A percentile compares a stretch with the other conserved stretches of the same genome.
These are phyloP conservation scores for Macaria liturata DNA, from an alignment of 2,888 invertebrate genomes.

Conservation along the genomic window DNA sequence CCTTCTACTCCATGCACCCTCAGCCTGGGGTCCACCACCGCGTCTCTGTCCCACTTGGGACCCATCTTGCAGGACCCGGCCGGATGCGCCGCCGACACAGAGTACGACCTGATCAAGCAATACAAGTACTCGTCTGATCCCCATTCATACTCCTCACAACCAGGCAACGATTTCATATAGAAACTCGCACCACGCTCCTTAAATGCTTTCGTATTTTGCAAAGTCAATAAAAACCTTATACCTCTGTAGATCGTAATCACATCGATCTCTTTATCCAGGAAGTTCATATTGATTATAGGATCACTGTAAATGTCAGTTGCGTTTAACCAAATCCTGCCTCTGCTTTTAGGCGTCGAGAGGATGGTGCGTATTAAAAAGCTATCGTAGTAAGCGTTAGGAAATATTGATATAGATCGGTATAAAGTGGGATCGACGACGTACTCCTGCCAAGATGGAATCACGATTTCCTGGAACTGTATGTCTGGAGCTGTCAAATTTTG, in stretches of 20 bases:
- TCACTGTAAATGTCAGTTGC: slow-evolving; percentile 86
- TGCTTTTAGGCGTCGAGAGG: slow-evolving; percentile 83
- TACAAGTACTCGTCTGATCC: slow-evolving; percentile 85
- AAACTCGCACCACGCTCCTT: slow-evolving; percentile 79
- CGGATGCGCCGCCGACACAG: slow-evolving; percentile 70
- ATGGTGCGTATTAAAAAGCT: slow-evolving; percentile 81
- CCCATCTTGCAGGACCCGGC: slow-evolving; percentile 77
- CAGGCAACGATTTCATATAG: slow-evolving; percentile 77
- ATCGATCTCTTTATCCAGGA: slow-evolving; percentile 84
- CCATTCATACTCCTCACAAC: slow-evolving; percentile 82
- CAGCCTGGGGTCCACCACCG: slow-evolving; percentile 88
- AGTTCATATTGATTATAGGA: slow-evolving; percentile 87
- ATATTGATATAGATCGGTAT: slow-evolving; percentile 49
- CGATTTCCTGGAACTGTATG: slow-evolving; percentile 72
- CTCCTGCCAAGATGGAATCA: slow-evolving; percentile 48
- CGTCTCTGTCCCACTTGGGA: slow-evolving; percentile 73
- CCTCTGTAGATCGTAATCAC: slow-evolving; percentile 83
- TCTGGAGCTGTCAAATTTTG: slow-evolving; percentile 81
- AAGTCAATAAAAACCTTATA: slow-evolving; percentile 78
- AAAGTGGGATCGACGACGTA: slow-evolving; percentile 74
- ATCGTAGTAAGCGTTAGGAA: slow-evolving; percentile 84
- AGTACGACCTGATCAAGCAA: slow-evolving; percentile 85
- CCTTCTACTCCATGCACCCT: slow-evolving; percentile 84
- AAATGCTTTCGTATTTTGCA: slow-evolving; percentile 83
- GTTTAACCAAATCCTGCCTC: slow-evolving; percentile 84